phyloP scores from a whole-genome alignment of 2,888 invertebrate genomes.

The Flabesymbios commensalis region DNA sequence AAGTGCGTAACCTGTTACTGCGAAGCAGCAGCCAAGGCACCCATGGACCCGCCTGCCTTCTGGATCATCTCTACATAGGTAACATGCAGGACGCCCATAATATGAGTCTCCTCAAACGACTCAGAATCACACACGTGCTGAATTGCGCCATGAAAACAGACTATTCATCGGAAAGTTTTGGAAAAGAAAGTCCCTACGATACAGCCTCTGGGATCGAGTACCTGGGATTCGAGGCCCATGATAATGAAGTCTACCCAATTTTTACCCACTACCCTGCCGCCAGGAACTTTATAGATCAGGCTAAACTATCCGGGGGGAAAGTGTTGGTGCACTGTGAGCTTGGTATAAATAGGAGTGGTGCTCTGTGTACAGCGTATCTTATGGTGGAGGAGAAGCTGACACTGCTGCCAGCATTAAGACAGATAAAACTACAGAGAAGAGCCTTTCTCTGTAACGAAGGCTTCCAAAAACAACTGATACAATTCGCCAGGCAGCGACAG shows the following conservation, averaged over 20 bases:
- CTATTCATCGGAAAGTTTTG: not conserved
- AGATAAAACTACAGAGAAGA: slow-evolving; percentile 24
- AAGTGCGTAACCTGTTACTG: slow-evolving; percentile 20
- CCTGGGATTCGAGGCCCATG: slow-evolving; percentile 25
- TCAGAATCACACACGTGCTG: slow-evolving; percentile 32
- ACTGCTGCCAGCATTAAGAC: slow-evolving; percentile 21
- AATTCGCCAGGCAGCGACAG: slow-evolving; percentile 26
- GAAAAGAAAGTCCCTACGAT: slow-evolving; percentile 17
- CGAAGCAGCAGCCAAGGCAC: slow-evolving; percentile 8
- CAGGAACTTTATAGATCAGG: slow-evolving; percentile 29
- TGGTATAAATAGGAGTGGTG: slow-evolving; percentile 34
- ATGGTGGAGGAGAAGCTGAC: slow-evolving; percentile 23
- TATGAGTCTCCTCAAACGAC: slow-evolving; percentile 11
- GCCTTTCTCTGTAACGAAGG: slow-evolving; percentile 30
- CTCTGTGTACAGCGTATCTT: slow-evolving; percentile 33
- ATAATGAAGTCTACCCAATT: slow-evolving; percentile 28
- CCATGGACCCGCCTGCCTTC: slow-evolving; percentile 23
- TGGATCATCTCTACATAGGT: slow-evolving; percentile 30
- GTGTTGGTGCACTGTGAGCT: slow-evolving; percentile 35
- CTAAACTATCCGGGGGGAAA: slow-evolving; percentile 19
- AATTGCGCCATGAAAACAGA: slow-evolving; percentile 30
- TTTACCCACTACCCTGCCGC: slow-evolving; percentile 24
- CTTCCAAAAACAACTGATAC: slow-evolving; percentile 28
- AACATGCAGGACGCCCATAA: slow-evolving; percentile 27
- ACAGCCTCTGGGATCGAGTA: slow-evolving; percentile 18